Percentiles rank a stretch among this genome's conserved stretches.
These are phyloP conservation scores for Stichodactyla helianthus DNA, from an alignment of 64 coral and sea anemone species.

Conservation along the genomic window DNA sequence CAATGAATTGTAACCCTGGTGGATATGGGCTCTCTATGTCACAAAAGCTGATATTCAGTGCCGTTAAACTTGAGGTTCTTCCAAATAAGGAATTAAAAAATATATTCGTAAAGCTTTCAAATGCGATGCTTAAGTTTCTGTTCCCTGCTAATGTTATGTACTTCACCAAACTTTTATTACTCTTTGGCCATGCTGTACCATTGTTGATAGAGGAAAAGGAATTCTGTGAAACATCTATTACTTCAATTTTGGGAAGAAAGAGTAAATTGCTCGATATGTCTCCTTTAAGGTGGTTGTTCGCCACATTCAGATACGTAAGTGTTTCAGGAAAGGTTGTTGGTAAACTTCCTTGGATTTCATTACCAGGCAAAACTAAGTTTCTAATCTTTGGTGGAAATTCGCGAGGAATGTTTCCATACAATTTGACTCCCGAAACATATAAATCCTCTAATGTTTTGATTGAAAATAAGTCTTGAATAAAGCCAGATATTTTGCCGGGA, in stretches of 20 bases:
- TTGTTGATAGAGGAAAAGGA: too few species aligned
- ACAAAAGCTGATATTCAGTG: constrained; percentile 40
- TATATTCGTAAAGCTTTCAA: constrained; percentile 21
- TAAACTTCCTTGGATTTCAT: constrained; percentile 3
- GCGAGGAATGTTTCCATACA: constrained; percentile 10
- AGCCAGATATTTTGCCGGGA: constrained; percentile 26
- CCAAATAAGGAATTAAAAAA: not conserved
- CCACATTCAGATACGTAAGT: not conserved
- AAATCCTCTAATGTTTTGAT: not conserved
- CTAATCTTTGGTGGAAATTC: not conserved
- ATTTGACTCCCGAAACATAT: constrained; percentile 20
- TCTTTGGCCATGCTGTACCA: too few species aligned
- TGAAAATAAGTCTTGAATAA: not conserved
- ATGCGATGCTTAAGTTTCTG: constrained; percentile 30
- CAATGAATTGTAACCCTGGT: not conserved
- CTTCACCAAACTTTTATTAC: not conserved
- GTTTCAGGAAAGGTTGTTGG: not conserved
- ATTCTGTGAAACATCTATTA: too few species aligned
- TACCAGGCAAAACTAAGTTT: constrained; percentile 6
- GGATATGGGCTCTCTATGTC: constrained; percentile 20
- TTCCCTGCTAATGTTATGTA: constrained; percentile 33
- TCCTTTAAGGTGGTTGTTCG: constrained; percentile 24
- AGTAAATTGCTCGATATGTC: constrained; percentile 37
- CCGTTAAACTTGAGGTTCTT: not conserved
- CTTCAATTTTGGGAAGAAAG: too few species aligned